These are phyloP conservation scores for Chinchilla lanigera DNA, from an alignment of 2,113 vertebrate genomes.

Conservation along the genomic window DNA sequence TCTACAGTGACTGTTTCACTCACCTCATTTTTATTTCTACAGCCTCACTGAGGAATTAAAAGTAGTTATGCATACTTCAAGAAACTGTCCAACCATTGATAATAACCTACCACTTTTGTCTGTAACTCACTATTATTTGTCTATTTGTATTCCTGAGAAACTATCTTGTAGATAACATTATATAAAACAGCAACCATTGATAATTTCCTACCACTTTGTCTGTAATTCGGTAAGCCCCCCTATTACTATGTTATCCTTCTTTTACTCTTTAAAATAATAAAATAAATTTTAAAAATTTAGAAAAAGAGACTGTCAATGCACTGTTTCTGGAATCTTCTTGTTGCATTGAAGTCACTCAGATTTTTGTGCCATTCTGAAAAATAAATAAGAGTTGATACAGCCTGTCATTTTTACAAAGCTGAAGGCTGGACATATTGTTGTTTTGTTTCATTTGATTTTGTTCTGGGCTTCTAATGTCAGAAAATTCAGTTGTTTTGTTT, in stretches of 20 bases:
- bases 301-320: not conserved
- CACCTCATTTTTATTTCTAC: not conserved
- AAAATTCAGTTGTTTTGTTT: constrained; percentile 35
- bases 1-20: constrained; percentile 5
- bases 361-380: constrained; percentile 56
- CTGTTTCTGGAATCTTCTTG: constrained; percentile 17
- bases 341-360: constrained; percentile 37
- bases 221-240: no score
- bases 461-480: constrained; percentile 15
- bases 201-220: no score
- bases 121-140: no score
- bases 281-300: no score
- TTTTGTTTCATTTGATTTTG: constrained; percentile 45
- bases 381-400: constrained; percentile 42
- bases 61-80: constrained; percentile 31
- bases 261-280: no score
- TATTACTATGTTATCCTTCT: no score
- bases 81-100: no score
- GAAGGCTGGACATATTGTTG: not conserved
- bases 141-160: no score
- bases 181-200: no score
- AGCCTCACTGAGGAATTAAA: not conserved
- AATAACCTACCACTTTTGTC: no score
- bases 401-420: constrained; percentile 56
- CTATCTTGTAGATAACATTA: no score